A percentile compares a stretch with the other conserved stretches of the same genome.
phyloP scores from a whole-genome alignment of 53 echinoderm and acorn worm genomes.

The Stichopus horrens region DNA sequence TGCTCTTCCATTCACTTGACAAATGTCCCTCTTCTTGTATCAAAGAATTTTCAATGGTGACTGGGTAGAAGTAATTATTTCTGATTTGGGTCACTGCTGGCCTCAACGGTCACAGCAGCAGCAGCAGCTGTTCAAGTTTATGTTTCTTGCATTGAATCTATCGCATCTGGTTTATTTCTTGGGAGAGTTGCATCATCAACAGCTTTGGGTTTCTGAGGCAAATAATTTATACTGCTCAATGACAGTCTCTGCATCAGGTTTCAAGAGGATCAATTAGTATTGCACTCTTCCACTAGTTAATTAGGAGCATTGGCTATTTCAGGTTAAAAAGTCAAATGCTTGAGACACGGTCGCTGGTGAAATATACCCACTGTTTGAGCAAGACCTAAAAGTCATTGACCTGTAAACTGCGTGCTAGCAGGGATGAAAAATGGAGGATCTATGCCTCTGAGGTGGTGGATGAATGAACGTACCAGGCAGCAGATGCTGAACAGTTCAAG shows the following conservation, averaged over 20 bases:
- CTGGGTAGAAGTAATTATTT: too few relatives aligned
- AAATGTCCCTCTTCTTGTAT: too few relatives aligned
- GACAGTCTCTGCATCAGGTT: constrained; percentile 15
- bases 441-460: background rate
- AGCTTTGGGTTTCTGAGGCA: background rate
- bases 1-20: background rate
- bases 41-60: too few relatives aligned
- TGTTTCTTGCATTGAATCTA: background rate
- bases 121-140: background rate
- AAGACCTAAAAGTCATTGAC: constrained; percentile 27
- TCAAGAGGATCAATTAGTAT: constrained; percentile 24
- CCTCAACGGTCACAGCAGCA: background rate
- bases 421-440: background rate
- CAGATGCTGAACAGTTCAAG: background rate
- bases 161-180: background rate
- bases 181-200: background rate
- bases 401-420: background rate
- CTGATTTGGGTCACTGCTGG: too few relatives aligned
- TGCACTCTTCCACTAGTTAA: background rate
- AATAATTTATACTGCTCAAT: background rate
- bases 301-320: constrained; percentile 1
- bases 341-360: background rate
- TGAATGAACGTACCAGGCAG: background rate
- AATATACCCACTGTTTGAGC: background rate
- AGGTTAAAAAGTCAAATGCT: background rate